Conservation (phyloP, 1,140 invertebrate genomes). For the Drosophila pectinifera region DNA sequence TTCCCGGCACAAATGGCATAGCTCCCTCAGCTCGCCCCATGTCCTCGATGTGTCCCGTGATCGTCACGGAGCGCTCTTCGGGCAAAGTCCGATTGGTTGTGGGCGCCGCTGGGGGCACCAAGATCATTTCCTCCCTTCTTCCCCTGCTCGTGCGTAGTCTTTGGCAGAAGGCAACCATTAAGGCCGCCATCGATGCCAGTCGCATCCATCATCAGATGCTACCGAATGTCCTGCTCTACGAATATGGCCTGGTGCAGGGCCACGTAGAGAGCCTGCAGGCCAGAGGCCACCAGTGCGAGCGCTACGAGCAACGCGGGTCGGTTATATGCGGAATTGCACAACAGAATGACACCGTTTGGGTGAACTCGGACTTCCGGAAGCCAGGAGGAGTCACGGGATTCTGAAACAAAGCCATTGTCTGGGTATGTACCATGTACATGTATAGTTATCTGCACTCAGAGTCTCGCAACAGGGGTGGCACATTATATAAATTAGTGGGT, state of each 20-base stretch:
- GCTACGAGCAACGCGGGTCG: slow-evolving; percentile 89
- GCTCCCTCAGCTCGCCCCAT: slow-evolving; percentile 92
- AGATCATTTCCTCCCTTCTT: slow-evolving; percentile 93
- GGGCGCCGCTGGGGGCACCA: slow-evolving; percentile 97
- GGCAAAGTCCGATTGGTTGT: slow-evolving; percentile 92
- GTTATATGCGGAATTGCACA: slow-evolving; percentile 89
- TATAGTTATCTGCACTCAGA: not conserved
- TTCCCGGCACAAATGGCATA: slow-evolving; percentile 92
- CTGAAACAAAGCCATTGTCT: slow-evolving; percentile 23
- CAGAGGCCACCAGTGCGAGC: slow-evolving; percentile 89
- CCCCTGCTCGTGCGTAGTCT: slow-evolving; percentile 90
- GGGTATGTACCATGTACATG: not conserved
- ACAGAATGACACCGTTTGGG: slow-evolving; percentile 88
- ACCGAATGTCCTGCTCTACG: slow-evolving; percentile 93
- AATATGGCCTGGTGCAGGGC: slow-evolving; percentile 87
- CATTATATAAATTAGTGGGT: no score
- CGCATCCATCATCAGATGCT: slow-evolving; percentile 97
- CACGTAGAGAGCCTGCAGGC: slow-evolving; percentile 88
- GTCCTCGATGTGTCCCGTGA: slow-evolving; percentile 96
- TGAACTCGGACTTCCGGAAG: slow-evolving; percentile 93
- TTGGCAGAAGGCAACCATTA: slow-evolving; percentile 90
- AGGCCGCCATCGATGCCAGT: slow-evolving; percentile 92
- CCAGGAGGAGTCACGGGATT: slow-evolving; percentile 92
- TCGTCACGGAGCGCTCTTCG: slow-evolving; percentile 90
- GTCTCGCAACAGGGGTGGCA: no score